Evolutionary conservation across 2,113 vertebrate species (phyloP), one percentile per base, ranked within the genome.

Genomic region (Panurus biarmicus): DNA sequence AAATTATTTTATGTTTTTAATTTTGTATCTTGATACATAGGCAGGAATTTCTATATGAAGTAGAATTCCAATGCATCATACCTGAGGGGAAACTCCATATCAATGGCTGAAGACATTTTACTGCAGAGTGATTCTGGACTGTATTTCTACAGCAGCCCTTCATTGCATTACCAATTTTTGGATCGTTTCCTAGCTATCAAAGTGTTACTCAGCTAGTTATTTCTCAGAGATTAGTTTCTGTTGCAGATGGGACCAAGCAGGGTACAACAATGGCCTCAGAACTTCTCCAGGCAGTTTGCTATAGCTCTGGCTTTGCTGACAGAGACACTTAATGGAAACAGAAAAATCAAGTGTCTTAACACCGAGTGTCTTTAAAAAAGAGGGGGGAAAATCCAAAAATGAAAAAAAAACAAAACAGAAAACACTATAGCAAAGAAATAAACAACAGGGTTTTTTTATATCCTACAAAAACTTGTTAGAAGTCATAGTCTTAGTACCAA

Each of bases 331-430:
- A 40, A 29, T 9, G 4, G n/a, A 57, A 91, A 33, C 11, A 72
- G n/a, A 53, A 76, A 69, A 54, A 86, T 25, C 14, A 73, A 65
- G 6, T 24, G 10, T 53, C 22, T 64, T 29, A 65, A 42, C 8
- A 50, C 3, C 8, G 64, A 64, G 7, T 4, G 14, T 17, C 11
- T n/a, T 33, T 7, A 7, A 64, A 66, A 24, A 19, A 47, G 4
- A 4, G 2, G 7, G 1, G 29, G 10, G 2, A 6, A 17, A 33
- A n/a, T 19, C 24, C 14, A 48, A 31, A 53, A 62, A 42, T 20
- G 0, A 29, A 35, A 61, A 26, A 26, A 51, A 3, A 31, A 0
- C 4, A 42, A 65, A 71, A 1, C 5, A 21, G 3, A 25, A 35
- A 31, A 48, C 7, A 56, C 3, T 60, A 23, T 1, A n/a, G 6